phyloP scores from a whole-genome alignment of 2,888 invertebrate species.

The Lasioglossum leucozonium region DNA sequence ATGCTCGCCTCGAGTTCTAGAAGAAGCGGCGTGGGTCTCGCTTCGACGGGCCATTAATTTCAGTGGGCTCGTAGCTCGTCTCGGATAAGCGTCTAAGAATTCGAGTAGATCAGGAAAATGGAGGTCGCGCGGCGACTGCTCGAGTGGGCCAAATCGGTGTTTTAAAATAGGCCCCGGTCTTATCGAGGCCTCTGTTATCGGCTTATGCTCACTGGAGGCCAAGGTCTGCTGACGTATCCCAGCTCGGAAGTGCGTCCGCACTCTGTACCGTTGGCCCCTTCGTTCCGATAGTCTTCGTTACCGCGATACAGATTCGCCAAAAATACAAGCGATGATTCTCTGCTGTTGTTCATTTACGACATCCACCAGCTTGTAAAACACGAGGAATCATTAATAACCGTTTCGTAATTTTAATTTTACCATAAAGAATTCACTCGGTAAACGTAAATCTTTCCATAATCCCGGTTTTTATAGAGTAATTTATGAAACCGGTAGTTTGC shows the following conservation, averaged over 20 bases:
- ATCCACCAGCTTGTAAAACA: too few species aligned
- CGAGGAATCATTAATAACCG: background rate
- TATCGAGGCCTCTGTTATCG: conserved; percentile 67
- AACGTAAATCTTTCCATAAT: background rate
- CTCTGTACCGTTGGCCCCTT: conserved; percentile 29
- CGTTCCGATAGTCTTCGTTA: conserved; percentile 38
- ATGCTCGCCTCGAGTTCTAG: background rate
- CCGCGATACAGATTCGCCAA: background rate
- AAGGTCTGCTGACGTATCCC: conserved; percentile 65
- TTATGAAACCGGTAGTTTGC: background rate
- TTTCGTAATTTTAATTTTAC: background rate
- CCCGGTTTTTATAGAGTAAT: background rate
- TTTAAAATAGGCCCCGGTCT: conserved; percentile 66
- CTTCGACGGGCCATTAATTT: background rate
- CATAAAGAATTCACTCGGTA: background rate
- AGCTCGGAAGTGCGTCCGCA: conserved; percentile 27
- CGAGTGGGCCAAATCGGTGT: conserved; percentile 64
- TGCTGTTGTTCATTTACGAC: background rate
- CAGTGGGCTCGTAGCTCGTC: background rate
- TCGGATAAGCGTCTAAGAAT: conserved; percentile 18
- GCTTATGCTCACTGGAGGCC: conserved; percentile 64
- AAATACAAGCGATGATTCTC: background rate
- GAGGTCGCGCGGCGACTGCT: conserved; percentile 14
- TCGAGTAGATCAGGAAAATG: conserved; percentile 37
- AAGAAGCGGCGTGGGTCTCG: background rate